Conservation (phyloP, 2,888 invertebrate genomes). For the Heliconius aoede region DNA sequence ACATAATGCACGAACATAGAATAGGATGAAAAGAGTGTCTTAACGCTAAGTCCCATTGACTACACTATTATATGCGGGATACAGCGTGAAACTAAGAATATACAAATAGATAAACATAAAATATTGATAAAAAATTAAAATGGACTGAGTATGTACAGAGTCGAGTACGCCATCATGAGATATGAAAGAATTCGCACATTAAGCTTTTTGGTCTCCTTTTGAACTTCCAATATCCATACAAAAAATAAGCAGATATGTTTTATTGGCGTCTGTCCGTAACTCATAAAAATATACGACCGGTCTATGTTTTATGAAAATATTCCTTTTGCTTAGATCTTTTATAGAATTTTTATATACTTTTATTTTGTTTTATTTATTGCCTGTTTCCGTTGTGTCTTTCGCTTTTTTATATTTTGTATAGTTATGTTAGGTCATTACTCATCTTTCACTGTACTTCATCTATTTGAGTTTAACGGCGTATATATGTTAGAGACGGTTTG, state of each 20-base stretch:
- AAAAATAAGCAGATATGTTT: constrained; percentile 22
- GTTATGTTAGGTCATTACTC: constrained; percentile 5
- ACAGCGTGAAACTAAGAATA: neutral
- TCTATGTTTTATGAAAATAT: constrained; percentile 20
- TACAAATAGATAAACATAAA: neutral
- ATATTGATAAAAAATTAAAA: constrained; percentile 19
- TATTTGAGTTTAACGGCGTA: no score
- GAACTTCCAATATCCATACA: constrained; percentile 12
- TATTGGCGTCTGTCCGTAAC: constrained; percentile 17
- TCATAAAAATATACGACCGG: constrained; percentile 22
- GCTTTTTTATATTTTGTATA: neutral
- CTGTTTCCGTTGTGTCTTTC: neutral
- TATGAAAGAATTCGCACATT: constrained; percentile 24
- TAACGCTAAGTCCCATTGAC: no score
- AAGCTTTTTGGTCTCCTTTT: constrained; percentile 13
- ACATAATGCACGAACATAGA: no score
- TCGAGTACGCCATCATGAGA: constrained; percentile 11
- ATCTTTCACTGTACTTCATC: no score
- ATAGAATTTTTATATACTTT: constrained; percentile 11
- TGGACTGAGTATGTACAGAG: neutral
- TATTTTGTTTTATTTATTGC: constrained; percentile 12
- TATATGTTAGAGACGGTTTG: no score
- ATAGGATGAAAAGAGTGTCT: no score
- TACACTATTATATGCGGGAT: neutral
- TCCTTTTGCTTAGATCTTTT: constrained; percentile 6